These are phyloP conservation scores for Xenops minutus DNA, from an alignment of 2,797 vertebrate genomes.

Conservation along the genomic window DNA sequence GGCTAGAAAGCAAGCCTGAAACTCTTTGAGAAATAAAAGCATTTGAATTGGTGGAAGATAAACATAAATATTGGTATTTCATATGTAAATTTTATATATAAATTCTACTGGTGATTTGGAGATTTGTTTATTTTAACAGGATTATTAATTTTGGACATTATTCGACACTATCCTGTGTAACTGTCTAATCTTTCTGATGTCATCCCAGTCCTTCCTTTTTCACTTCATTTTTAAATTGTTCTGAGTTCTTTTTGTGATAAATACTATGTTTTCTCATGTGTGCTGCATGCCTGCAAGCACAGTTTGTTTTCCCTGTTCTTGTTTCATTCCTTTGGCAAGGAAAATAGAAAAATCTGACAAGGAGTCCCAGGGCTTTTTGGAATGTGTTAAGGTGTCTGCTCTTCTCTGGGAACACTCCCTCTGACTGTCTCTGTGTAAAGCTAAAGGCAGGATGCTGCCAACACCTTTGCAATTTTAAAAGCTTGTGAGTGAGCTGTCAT, in stretches of 20 bases:
- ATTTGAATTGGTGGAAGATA: neutral
- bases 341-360: neutral
- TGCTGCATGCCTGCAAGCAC: accelerated
- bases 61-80: neutral
- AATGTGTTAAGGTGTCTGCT: neutral
- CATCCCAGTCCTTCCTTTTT: neutral
- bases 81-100: neutral
- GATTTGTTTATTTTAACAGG: neutral
- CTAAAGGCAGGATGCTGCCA: neutral
- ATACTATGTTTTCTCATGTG: neutral
- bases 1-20: neutral
- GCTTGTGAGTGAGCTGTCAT: neutral
- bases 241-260: neutral
- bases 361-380: neutral
- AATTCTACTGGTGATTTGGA: neutral
- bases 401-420: neutral
- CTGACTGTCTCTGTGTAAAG: neutral
- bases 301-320: neutral
- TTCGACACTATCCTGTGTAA: neutral
- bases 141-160: neutral
- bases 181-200: neutral
- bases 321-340: neutral
- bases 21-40: neutral
- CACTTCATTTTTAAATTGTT: neutral
- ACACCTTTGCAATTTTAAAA: neutral